Conservation (phyloP, 2,113 vertebrate species). For the Chascanopsetta lugubris region DNA sequence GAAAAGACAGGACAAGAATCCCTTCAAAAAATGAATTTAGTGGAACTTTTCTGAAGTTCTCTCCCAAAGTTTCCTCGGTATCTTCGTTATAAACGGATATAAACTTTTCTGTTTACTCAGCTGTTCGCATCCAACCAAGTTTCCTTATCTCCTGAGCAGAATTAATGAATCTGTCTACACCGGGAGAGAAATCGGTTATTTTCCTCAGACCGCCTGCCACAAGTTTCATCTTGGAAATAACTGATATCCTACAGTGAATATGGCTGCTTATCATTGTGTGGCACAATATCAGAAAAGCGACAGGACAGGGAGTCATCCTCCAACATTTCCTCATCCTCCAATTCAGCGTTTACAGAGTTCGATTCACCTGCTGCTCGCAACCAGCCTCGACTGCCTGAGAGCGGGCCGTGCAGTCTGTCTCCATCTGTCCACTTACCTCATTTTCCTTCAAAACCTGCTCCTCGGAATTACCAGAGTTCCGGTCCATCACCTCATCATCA, state of each 20-base stretch:
- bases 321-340: background rate
- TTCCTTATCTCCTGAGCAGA: background rate
- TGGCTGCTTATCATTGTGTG: conserved; percentile 4
- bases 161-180: conserved; percentile 7
- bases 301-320: background rate
- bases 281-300: background rate
- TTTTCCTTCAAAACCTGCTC: background rate
- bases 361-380: background rate
- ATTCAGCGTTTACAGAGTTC: background rate
- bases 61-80: background rate
- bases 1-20: background rate
- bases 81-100: background rate
- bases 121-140: background rate
- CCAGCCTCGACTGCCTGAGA: background rate
- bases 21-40: background rate
- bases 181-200: background rate
- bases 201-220: background rate
- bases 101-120: background rate
- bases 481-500: background rate
- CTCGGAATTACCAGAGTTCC: background rate
- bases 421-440: background rate
- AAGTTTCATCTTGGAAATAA: background rate
- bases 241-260: background rate
- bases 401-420: background rate
- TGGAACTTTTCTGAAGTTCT: background rate